Conservation (phyloP, 1,140 invertebrate genomes). For the Daktulosphaira vitifoliae region DNA sequence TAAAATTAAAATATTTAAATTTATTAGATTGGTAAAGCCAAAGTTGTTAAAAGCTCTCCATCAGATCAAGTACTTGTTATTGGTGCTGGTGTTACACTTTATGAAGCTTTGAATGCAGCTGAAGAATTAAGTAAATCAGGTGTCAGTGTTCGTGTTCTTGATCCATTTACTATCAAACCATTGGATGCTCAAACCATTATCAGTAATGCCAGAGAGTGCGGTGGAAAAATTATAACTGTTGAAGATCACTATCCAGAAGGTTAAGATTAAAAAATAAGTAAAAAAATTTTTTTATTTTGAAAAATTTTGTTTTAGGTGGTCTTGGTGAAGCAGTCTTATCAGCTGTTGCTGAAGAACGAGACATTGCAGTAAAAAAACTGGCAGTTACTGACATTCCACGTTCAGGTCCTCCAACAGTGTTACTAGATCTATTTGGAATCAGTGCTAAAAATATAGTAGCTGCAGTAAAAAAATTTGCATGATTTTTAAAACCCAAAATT, state of each 20-base stretch:
- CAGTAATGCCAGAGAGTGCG: conserved; percentile 65
- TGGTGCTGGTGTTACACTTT: conserved; percentile 85
- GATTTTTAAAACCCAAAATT: too few relatives aligned
- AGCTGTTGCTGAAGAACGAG: conserved; percentile 62
- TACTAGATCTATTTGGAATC: conserved; percentile 85
- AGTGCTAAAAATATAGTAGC: conserved; percentile 65
- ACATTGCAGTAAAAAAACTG: conserved; percentile 73
- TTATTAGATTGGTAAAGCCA: conserved; percentile 62
- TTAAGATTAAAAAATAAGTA: conserved; percentile 40
- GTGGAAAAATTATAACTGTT: conserved; percentile 79
- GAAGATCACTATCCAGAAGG: conserved; percentile 96
- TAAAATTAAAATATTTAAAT: too few relatives aligned
- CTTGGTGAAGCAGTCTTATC: conserved; percentile 87
- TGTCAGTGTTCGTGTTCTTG: conserved; percentile 70
- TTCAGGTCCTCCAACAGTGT: conserved; percentile 74
- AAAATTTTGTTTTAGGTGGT: conserved; percentile 59
- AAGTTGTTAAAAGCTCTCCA: conserved; percentile 63
- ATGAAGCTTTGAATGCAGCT: conserved; percentile 81
- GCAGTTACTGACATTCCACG: conserved; percentile 80
- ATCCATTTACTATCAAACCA: conserved; percentile 94
- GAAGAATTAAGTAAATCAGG: conserved; percentile 60
- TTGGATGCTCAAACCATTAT: conserved; percentile 73
- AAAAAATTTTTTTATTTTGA: conserved; percentile 11
- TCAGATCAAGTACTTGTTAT: conserved; percentile 79
- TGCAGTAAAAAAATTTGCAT: conserved; percentile 9